Percentiles rank a stretch among this genome's conserved stretches.
Evolutionary conservation across 2,797 vertebrate genomes (phyloP).

Genomic region (Epinephelus awoara): DNA sequence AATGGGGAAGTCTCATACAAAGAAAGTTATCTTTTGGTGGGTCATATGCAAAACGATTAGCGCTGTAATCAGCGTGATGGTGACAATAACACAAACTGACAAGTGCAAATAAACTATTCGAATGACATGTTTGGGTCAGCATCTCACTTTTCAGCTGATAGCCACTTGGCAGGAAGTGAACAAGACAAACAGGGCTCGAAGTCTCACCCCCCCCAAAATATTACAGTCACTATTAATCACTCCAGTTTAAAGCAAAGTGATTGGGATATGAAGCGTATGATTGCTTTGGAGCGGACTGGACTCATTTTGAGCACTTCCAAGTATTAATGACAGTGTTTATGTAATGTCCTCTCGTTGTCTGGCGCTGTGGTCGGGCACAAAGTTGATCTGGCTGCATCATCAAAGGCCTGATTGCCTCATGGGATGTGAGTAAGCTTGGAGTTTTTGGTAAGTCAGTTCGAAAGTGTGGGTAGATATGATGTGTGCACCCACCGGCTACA

Average conservation of each 20-base stretch:
- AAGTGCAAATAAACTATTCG: not conserved
- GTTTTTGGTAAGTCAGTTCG: conserved; percentile 6
- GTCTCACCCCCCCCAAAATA: not conserved
- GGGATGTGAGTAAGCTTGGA: conserved; percentile 10
- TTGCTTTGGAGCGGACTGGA: conserved; percentile 26
- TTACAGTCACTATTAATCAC: conserved; percentile 31
- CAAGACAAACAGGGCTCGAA: conserved; percentile 6
- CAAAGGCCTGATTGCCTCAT: not conserved
- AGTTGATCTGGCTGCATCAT: conserved; percentile 18
- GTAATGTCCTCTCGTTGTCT: conserved; percentile 28
- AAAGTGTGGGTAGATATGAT: not conserved
- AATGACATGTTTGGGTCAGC: not conserved
- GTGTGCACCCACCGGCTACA: not conserved
- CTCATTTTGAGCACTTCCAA: conserved; percentile 22
- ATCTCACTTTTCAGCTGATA: conserved; percentile 21
- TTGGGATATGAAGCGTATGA: conserved; percentile 18
- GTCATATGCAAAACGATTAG: not conserved
- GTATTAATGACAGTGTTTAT: conserved; percentile 38
- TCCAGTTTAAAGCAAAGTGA: conserved; percentile 25
- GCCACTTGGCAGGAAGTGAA: conserved; percentile 21
- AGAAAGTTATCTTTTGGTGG: not conserved
- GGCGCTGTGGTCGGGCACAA: not conserved
- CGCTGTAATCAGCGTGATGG: not conserved
- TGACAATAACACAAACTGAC: conserved; percentile 1
- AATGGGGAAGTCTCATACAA: not conserved